Percentiles rank a stretch among this genome's conserved stretches.
Conservation (phyloP, 2,888 invertebrate species). For the Eudemis profundana region DNA sequence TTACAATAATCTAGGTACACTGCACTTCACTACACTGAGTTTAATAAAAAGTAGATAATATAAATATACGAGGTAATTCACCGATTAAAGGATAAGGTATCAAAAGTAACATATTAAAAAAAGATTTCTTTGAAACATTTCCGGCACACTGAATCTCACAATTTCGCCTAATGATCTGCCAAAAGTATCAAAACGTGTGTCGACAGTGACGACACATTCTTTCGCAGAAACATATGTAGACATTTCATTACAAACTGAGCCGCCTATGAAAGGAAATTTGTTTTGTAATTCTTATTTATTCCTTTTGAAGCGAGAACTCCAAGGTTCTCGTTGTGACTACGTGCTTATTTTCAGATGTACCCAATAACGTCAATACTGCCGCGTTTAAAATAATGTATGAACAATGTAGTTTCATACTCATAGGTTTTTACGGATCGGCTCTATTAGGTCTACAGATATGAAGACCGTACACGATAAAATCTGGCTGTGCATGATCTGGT, state of each 20-base stretch:
- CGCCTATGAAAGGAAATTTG: conserved; percentile 17
- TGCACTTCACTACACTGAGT: too few relatives aligned
- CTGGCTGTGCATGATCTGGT: too few relatives aligned
- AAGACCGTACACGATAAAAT: too few relatives aligned
- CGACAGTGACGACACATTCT: conserved; percentile 17
- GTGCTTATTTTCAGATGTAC: conserved; percentile 36
- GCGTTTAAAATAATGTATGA: neutral
- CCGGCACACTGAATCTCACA: neutral
- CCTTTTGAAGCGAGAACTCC: conserved; percentile 32
- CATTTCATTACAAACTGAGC: conserved; percentile 23
- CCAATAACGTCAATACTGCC: conserved; percentile 26
- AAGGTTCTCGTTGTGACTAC: conserved; percentile 24
- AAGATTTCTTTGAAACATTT: neutral
- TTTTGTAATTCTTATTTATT: conserved; percentile 41
- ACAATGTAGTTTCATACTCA: conserved; percentile 5
- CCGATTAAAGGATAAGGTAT: neutral
- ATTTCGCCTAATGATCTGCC: conserved; percentile 27
- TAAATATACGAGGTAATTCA: too few relatives aligned
- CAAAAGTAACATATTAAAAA: neutral
- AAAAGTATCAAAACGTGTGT: conserved; percentile 33
- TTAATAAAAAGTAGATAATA: too few relatives aligned
- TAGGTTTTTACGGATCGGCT: neutral
- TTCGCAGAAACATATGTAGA: conserved; percentile 23
- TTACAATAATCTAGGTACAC: too few relatives aligned
- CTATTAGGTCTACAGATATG: neutral